Evolutionary conservation across 2,113 vertebrate species (phyloP).

Genomic region (Bubo scandiacus): DNA sequence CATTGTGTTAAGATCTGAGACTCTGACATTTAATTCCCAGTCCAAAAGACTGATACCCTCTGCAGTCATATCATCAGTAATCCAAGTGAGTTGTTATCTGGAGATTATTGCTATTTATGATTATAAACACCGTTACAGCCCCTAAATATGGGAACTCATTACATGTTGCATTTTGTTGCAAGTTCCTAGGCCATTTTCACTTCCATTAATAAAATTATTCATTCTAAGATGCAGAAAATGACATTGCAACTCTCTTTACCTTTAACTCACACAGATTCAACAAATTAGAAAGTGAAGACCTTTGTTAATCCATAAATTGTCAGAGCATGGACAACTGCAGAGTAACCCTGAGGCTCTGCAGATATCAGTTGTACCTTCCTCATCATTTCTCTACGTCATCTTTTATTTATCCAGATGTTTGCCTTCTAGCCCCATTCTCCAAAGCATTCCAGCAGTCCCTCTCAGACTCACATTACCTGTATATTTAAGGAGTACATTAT

Average conservation of each 20-base stretch:
- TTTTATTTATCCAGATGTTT: neutral
- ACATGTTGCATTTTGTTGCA: neutral
- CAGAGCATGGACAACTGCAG: neutral
- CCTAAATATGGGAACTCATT: neutral
- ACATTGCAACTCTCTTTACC: neutral
- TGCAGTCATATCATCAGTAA: neutral
- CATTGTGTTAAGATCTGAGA: neutral
- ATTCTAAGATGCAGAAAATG: neutral
- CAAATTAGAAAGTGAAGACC: neutral
- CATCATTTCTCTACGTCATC: neutral
- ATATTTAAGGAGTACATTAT: neutral
- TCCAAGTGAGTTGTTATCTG: neutral
- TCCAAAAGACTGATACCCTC: neutral
- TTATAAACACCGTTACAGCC: neutral
- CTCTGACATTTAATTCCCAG: neutral
- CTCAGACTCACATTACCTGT: neutral
- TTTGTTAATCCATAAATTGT: neutral
- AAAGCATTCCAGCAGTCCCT: neutral
- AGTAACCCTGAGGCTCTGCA: neutral
- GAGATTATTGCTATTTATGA: neutral
- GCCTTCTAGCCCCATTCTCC: neutral
- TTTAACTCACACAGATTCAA: neutral
- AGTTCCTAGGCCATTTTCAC: neutral
- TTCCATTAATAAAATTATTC: neutral
- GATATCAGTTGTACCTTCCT: neutral